phyloP scores from a whole-genome alignment of 2,888 invertebrate genomes.

The Eupithecia subfuscata region DNA sequence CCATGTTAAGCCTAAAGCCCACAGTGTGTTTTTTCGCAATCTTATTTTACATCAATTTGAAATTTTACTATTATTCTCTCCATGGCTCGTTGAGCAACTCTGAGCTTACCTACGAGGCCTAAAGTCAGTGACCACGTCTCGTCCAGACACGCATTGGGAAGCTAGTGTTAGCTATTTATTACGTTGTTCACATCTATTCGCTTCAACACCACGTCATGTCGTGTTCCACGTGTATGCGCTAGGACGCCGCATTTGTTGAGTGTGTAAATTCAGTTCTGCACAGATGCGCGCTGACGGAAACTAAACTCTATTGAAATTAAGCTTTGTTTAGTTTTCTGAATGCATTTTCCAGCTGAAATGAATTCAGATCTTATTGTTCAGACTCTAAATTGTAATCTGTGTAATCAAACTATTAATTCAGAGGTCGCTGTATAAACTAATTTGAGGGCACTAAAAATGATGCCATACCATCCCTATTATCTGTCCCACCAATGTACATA shows the following conservation, averaged over 20 bases:
- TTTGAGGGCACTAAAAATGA: no score
- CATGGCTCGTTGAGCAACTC: no score
- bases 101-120: no score
- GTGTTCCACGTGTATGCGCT: neutral
- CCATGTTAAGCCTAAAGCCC: neutral
- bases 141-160: no score
- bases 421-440: no score
- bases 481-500: no score
- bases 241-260: slow-evolving; percentile 19
- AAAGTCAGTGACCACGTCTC: no score
- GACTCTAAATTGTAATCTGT: neutral
- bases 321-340: slow-evolving; percentile 8
- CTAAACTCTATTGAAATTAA: slow-evolving; percentile 3
- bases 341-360: neutral
- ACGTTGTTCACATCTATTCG: neutral
- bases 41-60: no score
- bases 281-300: slow-evolving; percentile 21
- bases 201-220: neutral
- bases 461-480: no score
- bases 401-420: no score
- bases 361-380: neutral
- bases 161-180: neutral
- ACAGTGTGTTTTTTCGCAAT: no score
- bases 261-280: slow-evolving; percentile 21
- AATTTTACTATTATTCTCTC: no score